A percentile compares a stretch with the other conserved stretches of the same genome.
These are phyloP conservation scores for Cryptus viduatorius DNA, from an alignment of 2,888 invertebrate species.

Conservation along the genomic window DNA sequence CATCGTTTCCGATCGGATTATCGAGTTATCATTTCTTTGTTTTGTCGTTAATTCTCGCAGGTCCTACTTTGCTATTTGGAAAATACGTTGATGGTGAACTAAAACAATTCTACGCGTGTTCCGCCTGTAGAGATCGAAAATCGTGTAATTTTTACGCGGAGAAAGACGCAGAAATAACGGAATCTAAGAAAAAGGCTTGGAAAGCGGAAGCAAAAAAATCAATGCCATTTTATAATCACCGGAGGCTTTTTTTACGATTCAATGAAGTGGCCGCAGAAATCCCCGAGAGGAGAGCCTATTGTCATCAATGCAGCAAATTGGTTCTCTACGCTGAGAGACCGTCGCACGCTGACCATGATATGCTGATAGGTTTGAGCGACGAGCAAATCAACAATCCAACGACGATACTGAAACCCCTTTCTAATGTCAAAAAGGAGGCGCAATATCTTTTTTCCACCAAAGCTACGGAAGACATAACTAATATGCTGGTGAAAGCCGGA, in stretches of 20 bases:
- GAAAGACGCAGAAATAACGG: conserved; percentile 84
- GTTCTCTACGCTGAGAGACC: conserved; percentile 81
- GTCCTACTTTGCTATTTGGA: conserved; percentile 90
- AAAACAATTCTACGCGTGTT: conserved; percentile 91
- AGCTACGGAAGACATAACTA: conserved; percentile 88
- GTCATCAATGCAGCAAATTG: conserved; percentile 88
- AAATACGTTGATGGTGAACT: conserved; percentile 83
- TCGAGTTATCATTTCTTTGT: conserved; percentile 18
- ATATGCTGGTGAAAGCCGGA: conserved; percentile 87
- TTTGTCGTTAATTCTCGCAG: conserved; percentile 70
- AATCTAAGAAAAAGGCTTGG: conserved; percentile 85
- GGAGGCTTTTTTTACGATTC: conserved; percentile 86
- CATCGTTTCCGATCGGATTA: neutral
- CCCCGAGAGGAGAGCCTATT: conserved; percentile 86
- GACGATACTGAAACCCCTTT: conserved; percentile 89
- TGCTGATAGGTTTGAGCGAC: conserved; percentile 86
- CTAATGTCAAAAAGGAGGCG: conserved; percentile 93
- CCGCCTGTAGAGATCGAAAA: conserved; percentile 93
- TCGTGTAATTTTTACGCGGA: conserved; percentile 90
- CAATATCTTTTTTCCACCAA: conserved; percentile 94
- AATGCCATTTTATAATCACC: conserved; percentile 86
- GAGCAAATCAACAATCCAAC: conserved; percentile 88
- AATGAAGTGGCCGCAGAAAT: conserved; percentile 85
- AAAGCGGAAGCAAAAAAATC: conserved; percentile 85
- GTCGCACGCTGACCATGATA: conserved; percentile 87